Conservation (phyloP, 1,140 invertebrate genomes). For the Conus ventricosus region DNA sequence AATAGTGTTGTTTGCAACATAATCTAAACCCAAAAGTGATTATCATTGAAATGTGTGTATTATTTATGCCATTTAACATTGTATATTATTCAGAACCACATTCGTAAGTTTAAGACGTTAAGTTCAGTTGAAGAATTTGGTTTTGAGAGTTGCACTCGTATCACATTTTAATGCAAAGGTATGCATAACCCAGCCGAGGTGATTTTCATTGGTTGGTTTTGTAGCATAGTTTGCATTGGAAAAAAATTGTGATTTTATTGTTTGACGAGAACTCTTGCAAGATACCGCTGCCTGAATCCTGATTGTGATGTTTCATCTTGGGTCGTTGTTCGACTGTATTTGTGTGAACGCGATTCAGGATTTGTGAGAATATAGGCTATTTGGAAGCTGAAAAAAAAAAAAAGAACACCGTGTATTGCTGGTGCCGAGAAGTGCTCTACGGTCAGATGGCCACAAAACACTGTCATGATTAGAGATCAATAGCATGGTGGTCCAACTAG, state of each 20-base stretch:
- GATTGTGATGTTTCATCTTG: not conserved
- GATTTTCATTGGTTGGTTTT: not conserved
- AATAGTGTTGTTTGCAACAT: slow-evolving; percentile 11
- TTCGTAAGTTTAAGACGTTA: slow-evolving; percentile 29
- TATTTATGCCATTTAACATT: slow-evolving; percentile 12
- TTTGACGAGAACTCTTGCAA: not conserved
- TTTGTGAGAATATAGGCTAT: not conserved
- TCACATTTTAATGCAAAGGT: slow-evolving; percentile 7
- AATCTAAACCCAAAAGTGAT: slow-evolving; percentile 5
- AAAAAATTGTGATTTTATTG: not conserved
- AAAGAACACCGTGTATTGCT: too few relatives aligned
- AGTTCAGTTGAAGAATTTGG: slow-evolving; percentile 14
- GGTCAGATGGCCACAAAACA: too few relatives aligned
- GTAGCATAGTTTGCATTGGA: slow-evolving; percentile 3
- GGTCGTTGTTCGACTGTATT: not conserved
- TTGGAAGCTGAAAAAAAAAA: not conserved
- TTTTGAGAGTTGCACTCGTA: slow-evolving; percentile 11
- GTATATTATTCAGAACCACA: slow-evolving; percentile 39
- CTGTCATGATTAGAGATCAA: too few relatives aligned
- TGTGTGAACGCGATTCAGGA: not conserved
- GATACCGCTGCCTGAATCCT: not conserved
- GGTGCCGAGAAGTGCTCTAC: too few relatives aligned
- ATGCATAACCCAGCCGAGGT: not conserved
- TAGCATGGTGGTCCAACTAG: too few relatives aligned
- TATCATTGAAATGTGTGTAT: slow-evolving; percentile 8